Evolutionary conservation across 2,888 invertebrate genomes (phyloP).

Genomic region (Eristalinus sepulchralis): DNA sequence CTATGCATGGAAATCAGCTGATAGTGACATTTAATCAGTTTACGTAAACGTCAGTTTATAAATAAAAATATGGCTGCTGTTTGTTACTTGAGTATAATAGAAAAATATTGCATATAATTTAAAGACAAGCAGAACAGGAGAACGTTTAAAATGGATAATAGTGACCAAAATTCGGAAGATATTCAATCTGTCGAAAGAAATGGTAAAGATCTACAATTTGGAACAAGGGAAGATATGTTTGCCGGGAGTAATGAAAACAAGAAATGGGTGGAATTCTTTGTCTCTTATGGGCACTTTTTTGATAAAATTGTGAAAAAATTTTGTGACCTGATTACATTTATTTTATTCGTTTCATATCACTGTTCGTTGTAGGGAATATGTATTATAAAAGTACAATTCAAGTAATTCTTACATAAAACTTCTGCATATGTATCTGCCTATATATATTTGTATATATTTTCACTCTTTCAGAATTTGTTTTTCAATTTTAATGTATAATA

Average conservation of each 20-base stretch:
- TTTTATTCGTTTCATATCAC: too few relatives aligned
- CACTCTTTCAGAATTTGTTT: background rate
- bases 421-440: background rate
- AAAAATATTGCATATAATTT: constrained; percentile 26
- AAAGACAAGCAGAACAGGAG: background rate
- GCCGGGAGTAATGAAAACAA: background rate
- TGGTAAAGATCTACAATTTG: constrained; percentile 31
- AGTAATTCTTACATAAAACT: too few relatives aligned
- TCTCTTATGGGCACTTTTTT: background rate
- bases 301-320: background rate
- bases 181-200: constrained; percentile 42
- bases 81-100: constrained; percentile 1
- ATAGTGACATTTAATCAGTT: constrained; percentile 4
- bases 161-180: constrained; percentile 43
- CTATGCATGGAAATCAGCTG: constrained; percentile 11
- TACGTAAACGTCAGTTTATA: constrained; percentile 41
- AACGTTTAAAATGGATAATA: constrained; percentile 46
- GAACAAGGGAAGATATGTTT: background rate
- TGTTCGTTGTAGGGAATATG: too few relatives aligned
- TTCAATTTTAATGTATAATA: background rate
- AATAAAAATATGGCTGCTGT: constrained; percentile 61
- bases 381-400: too few relatives aligned
- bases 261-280: background rate
- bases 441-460: background rate
- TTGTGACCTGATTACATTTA: background rate